Percentiles rank a stretch among this genome's conserved stretches.
Evolutionary conservation across 1,140 invertebrate genomes (phyloP).

Genomic region (Aplysia californica): DNA sequence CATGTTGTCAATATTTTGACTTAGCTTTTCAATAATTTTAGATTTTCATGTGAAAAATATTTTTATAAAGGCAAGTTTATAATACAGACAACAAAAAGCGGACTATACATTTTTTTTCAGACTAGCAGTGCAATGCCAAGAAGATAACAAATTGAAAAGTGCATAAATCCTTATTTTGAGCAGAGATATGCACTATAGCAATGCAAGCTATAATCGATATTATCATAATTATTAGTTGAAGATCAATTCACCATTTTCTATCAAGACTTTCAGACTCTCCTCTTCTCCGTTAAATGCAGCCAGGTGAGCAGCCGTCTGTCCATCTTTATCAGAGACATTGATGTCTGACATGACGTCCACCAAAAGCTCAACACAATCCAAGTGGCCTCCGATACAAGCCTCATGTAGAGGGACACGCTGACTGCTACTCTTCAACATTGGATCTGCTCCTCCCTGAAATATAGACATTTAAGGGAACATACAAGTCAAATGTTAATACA

Average conservation of each 20-base stretch:
- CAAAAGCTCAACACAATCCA: constrained; percentile 46
- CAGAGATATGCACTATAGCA: too few relatives aligned
- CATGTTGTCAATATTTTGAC: too few relatives aligned
- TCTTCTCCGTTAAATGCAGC: constrained; percentile 61
- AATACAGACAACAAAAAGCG: too few relatives aligned
- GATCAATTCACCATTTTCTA: constrained; percentile 51
- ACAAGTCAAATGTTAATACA: not conserved
- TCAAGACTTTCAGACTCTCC: constrained; percentile 49
- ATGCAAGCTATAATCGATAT: too few relatives aligned
- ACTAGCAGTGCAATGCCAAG: too few relatives aligned
- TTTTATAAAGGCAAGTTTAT: too few relatives aligned
- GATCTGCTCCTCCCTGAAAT: constrained; percentile 29
- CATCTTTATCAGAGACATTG: constrained; percentile 52
- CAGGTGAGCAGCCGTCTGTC: constrained; percentile 56
- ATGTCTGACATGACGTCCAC: constrained; percentile 45
- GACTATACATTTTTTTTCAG: too few relatives aligned
- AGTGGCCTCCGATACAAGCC: constrained; percentile 57
- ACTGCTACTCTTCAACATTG: constrained; percentile 22
- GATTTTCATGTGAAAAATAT: too few relatives aligned
- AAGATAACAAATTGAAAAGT: too few relatives aligned
- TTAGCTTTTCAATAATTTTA: too few relatives aligned
- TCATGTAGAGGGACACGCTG: constrained; percentile 59
- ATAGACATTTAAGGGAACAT: not conserved
- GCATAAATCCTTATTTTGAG: too few relatives aligned
- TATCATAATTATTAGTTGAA: too few relatives aligned